A percentile compares a stretch with the other conserved stretches of the same genome.
Conservation (phyloP, 2,797 vertebrate species). For the Enteromius unitaeniatus region DNA sequence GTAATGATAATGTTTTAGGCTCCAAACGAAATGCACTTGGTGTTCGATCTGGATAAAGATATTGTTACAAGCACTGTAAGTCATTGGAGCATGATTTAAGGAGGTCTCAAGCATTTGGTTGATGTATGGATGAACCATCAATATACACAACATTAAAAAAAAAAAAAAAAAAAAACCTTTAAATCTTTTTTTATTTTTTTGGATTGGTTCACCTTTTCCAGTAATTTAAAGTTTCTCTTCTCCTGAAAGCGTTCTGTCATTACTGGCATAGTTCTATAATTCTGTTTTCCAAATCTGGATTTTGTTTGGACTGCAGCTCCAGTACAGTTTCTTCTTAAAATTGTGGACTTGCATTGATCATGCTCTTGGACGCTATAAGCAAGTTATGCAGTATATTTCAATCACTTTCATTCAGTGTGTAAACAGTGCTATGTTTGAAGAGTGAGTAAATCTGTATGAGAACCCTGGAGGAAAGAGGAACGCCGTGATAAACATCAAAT, state of each 20-base stretch:
- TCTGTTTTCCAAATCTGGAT: neutral
- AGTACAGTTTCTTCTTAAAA: neutral
- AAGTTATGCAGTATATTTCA: neutral
- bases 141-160: constrained; percentile 93
- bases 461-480: neutral
- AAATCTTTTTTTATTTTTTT: neutral
- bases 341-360: neutral
- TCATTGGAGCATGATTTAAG: constrained; percentile 85
- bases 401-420: neutral
- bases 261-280: neutral
- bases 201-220: neutral
- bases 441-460: neutral
- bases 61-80: constrained; percentile 87
- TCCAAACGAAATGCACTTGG: constrained; percentile 83
- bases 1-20: constrained; percentile 85
- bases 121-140: constrained; percentile 92
- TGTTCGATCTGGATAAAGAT: constrained; percentile 86
- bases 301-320: neutral
- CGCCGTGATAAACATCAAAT: neutral
- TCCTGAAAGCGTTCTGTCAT: neutral
- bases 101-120: constrained; percentile 90
- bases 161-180: constrained; percentile 71
- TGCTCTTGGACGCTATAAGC: neutral
- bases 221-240: neutral
- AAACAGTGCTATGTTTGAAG: neutral